Conservation (phyloP, 2,797 vertebrate species). For the Amblyopsis hoosieri region DNA sequence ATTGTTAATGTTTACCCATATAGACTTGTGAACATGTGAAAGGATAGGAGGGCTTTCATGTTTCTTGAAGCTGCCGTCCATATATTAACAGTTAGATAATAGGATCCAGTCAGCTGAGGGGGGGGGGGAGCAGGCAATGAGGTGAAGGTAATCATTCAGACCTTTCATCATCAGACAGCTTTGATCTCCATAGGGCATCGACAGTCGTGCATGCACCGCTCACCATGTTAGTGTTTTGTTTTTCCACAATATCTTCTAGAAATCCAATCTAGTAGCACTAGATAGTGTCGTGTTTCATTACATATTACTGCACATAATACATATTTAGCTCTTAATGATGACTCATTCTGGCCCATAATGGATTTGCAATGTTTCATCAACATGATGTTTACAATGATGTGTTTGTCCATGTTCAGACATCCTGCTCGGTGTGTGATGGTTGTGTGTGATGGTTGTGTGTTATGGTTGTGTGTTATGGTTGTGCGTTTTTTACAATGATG, state of each 20-base stretch:
- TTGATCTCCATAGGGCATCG: slow-evolving; percentile 10
- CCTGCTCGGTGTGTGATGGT: too few species aligned
- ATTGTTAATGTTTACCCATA: too few species aligned
- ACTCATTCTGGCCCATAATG: too few species aligned
- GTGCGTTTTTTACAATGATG: not conserved
- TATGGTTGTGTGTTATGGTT: slow-evolving; percentile 5
- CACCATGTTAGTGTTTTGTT: not conserved
- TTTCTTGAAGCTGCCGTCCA: slow-evolving; percentile 5
- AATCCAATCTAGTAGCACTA: too few species aligned
- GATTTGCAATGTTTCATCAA: too few species aligned
- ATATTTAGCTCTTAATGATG: too few species aligned
- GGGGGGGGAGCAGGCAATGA: not conserved
- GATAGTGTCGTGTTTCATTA: too few species aligned
- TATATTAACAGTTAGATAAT: slow-evolving; percentile 7
- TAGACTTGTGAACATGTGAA: slow-evolving; percentile 20
- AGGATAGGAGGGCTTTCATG: not conserved
- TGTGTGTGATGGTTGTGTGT: slow-evolving; percentile 1
- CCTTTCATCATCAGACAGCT: slow-evolving; percentile 18
- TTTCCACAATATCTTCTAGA: too few species aligned
- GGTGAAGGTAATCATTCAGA: not conserved
- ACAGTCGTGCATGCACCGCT: not conserved
- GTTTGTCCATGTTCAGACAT: too few species aligned
- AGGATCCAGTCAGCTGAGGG: slow-evolving; percentile 5
- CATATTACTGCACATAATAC: too few species aligned
- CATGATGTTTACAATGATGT: too few species aligned